Evolutionary conservation across 1,140 invertebrate genomes (phyloP).

Genomic region (Temnothorax longispinosus): DNA sequence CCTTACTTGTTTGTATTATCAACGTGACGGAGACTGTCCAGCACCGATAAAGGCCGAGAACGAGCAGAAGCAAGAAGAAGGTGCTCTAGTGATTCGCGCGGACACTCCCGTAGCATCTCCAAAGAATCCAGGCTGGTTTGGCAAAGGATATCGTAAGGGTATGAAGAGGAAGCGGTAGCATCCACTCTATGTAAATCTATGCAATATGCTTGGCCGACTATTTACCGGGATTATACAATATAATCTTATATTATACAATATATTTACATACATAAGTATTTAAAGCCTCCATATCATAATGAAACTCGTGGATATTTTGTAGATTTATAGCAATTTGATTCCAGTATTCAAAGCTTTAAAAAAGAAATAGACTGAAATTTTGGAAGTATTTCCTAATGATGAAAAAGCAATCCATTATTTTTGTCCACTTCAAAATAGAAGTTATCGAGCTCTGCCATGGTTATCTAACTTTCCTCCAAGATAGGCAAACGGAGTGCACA

Average conservation of each 20-base stretch:
- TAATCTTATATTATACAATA: slow-evolving; percentile 52
- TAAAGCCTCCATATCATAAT: slow-evolving; percentile 65
- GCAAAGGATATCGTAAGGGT: slow-evolving; percentile 87
- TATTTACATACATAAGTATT: slow-evolving; percentile 65
- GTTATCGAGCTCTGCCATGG: slow-evolving; percentile 9
- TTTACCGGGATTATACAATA: slow-evolving; percentile 37
- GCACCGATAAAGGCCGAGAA: slow-evolving; percentile 66
- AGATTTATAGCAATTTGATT: slow-evolving; percentile 60
- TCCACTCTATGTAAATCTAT: slow-evolving; percentile 61
- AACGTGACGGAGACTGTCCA: slow-evolving; percentile 75
- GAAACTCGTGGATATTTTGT: slow-evolving; percentile 56
- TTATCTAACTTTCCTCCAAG: not conserved
- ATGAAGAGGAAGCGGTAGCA: slow-evolving; percentile 86
- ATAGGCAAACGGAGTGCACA: not conserved
- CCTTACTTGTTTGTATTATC: slow-evolving; percentile 83
- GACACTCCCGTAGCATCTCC: slow-evolving; percentile 78
- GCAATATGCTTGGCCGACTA: slow-evolving; percentile 5
- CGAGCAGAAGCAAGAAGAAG: slow-evolving; percentile 74
- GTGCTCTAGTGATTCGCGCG: slow-evolving; percentile 71
- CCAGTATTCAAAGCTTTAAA: slow-evolving; percentile 66
- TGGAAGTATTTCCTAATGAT: slow-evolving; percentile 41
- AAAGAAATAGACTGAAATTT: slow-evolving; percentile 62
- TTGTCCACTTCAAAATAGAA: slow-evolving; percentile 16
- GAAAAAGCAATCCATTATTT: slow-evolving; percentile 52
- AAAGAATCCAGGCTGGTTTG: slow-evolving; percentile 89